Evolutionary conservation across 2,888 invertebrate species (phyloP).

Genomic region (Mermis nigrescens): DNA sequence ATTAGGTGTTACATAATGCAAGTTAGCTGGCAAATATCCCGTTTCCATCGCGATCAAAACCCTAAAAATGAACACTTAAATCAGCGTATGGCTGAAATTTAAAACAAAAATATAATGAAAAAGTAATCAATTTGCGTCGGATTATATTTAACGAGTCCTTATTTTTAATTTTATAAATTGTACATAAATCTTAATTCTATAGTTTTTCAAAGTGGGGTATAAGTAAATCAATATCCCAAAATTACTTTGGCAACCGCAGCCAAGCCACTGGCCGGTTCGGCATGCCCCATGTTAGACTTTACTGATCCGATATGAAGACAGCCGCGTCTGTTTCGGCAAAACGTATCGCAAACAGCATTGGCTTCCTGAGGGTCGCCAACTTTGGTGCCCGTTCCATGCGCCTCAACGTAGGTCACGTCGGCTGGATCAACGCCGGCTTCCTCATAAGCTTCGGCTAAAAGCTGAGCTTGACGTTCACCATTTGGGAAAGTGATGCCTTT

Average conservation of each 20-base stretch:
- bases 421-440: constrained; percentile 49
- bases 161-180: too few relatives aligned
- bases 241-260: constrained; percentile 25
- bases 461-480: constrained; percentile 47
- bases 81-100: too few relatives aligned
- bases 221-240: too few relatives aligned
- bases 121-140: too few relatives aligned
- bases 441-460: constrained; percentile 53
- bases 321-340: constrained; percentile 51
- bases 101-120: too few relatives aligned
- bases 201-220: too few relatives aligned
- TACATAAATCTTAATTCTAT: too few relatives aligned
- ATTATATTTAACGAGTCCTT: too few relatives aligned
- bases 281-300: constrained; percentile 96
- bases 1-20: constrained; percentile 71
- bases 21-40: constrained; percentile 67
- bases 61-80: too few relatives aligned
- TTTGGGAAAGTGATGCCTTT: constrained; percentile 39
- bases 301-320: constrained; percentile 82
- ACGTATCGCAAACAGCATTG: constrained; percentile 73
- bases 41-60: constrained; percentile 76
- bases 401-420: constrained; percentile 75
- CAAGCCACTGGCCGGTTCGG: constrained; percentile 52
- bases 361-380: constrained; percentile 95
- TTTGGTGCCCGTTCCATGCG: constrained; percentile 84